phyloP scores from a whole-genome alignment of 1,140 invertebrate genomes.

The Aradophagus sp. region DNA sequence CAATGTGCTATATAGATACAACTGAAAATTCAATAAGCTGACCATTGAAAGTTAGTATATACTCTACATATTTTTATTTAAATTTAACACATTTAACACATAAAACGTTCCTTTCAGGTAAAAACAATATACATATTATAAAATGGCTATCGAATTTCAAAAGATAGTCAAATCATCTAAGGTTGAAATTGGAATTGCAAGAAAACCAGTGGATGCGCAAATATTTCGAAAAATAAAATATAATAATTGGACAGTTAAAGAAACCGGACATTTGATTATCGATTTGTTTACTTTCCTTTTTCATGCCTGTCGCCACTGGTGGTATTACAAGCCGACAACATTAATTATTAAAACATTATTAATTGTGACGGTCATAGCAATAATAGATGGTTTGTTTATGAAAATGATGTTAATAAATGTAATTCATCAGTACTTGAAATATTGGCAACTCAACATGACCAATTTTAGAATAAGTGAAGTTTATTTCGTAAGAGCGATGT shows the following conservation, averaged over 20 bases:
- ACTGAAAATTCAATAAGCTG: too few relatives aligned
- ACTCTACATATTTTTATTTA: too few relatives aligned
- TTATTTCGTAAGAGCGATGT: too few relatives aligned
- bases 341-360: constrained; percentile 17
- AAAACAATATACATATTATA: too few relatives aligned
- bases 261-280: constrained; percentile 6
- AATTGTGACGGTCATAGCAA: constrained; percentile 12
- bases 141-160: too few relatives aligned
- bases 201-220: not conserved
- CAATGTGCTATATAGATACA: not conserved
- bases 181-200: not conserved
- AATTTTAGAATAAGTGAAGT: constrained; percentile 1
- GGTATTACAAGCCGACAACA: constrained; percentile 23
- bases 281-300: constrained; percentile 22
- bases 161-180: not conserved
- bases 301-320: constrained; percentile 21
- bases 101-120: too few relatives aligned
- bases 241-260: constrained; percentile 20
- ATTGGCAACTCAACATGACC: not conserved
- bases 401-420: constrained; percentile 2
- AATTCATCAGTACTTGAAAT: constrained; percentile 2
- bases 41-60: too few relatives aligned
- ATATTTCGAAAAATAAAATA: constrained; percentile 14
- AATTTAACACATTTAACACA: too few relatives aligned
- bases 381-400: constrained; percentile 22